Base-by-base conservation (phyloP, 2,797 vertebrate species). In the Acanthopagrus latus region DNA sequence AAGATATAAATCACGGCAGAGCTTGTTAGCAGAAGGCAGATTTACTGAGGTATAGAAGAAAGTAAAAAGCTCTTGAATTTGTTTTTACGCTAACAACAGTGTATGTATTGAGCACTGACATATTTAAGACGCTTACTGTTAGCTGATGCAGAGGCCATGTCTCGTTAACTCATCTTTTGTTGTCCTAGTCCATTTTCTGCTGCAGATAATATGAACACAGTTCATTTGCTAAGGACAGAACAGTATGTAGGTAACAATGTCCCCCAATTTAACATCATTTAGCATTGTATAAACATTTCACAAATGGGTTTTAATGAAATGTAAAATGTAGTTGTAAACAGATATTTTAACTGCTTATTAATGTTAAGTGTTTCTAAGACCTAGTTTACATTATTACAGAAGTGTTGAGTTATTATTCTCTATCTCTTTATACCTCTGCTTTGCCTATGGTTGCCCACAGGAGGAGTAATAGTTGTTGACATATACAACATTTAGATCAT, bases 11-110 rank as follows among this genome's bases (percentile, higher is more conserved):
- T 87, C 47, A 79, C 2, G 55, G 4, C 23, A 7, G 66, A 57
- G 57, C 48, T 79, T 8, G 74, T 87, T 72, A 64, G 33, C n/a
- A 20, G 54, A 54, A 63, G 18, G 41, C 44, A 43, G 17, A 70
- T 68, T 76, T 58, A 59, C 21, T 64, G n/a, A 69, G 21, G 7
- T n/a, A 56, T 29, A 33, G 57, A 56, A 58, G 38, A 56, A 71
- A 82, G 33, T 41, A 75, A 71, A 12, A 64, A 58, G 21, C 17
- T 58, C 16, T 25, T 27, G 1, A 58, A 56, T 25, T 59, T 52
- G 55, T 46, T 21, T 55, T 3, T 18, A 9, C 44, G 20, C 18
- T 16, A 60, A 65, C 54, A 52, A 21, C 5, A 13, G 43, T 12
- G 2, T 21, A 20, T 9, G 20, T 58, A 9, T 43, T 43, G 13